Evolutionary conservation across 2,888 invertebrate genomes (phyloP), one percentile per base, ranked within the genome.

Genomic region (Sabatieria punctata): DNA sequence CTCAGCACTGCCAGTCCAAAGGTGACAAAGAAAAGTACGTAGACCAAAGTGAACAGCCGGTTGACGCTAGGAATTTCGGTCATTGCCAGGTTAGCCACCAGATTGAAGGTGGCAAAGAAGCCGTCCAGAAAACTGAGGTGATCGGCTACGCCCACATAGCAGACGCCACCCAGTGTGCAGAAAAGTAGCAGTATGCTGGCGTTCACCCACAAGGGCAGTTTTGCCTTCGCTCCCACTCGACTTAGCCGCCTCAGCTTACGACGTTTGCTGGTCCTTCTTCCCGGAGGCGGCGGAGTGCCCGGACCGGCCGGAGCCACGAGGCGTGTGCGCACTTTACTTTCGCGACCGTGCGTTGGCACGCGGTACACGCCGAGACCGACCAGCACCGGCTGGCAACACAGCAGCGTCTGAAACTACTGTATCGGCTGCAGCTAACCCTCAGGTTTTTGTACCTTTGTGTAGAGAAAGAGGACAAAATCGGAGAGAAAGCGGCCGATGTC

Each of bases 21-120:
- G 30, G 59, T 61, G 21, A 63, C 63, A 46, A 63, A 63, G 6
- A 62, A 54, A 36, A 58, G 57, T 39, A 63, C 63, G 52, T 62
- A 63, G 45, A 62, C 49, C 35, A 63, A 51, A 4, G 61, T 62
- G 33, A 61, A 47, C 22, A 57, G 50, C 45, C 57, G 56, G 44
- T 57, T 57, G 25, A 59, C 58, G 33, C 52, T 56, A 4, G 62
- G 60, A 57, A 63, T 60, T 46, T 63, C 62, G 43, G 58, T 57
- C 62, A 63, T 63, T 22, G 62, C 61, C 50, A 63, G 50, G 50
- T 63, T 63, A 4, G 63, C 63, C 6, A 63, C 61, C 47, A 63
- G 47, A 49, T 63, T 63, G 54, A 63, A 63, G 0, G 63, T 61
- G 24, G 61, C 56, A 48, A 63, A 63, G 51, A 63, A 62, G 1